phyloP scores from a whole-genome alignment of 2,113 vertebrate species.

The Monopterus albus region DNA sequence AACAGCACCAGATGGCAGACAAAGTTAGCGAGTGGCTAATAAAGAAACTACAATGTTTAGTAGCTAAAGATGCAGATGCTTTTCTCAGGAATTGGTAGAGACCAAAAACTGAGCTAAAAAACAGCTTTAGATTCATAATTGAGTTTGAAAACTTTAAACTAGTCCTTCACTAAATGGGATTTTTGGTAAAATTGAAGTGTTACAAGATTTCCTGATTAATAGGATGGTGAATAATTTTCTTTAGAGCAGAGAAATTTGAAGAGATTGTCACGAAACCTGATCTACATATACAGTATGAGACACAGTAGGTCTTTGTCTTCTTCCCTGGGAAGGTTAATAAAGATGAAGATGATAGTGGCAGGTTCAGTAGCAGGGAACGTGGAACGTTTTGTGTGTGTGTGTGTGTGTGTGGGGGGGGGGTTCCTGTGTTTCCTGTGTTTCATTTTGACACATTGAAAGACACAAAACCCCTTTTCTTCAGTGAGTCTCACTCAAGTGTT shows the following conservation, averaged over 20 bases:
- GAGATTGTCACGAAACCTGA: neutral
- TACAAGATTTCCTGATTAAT: too few relatives aligned
- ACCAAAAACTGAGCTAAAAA: too few relatives aligned
- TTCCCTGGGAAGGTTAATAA: conserved; percentile 26
- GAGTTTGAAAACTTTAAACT: neutral
- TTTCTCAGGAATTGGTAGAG: too few relatives aligned
- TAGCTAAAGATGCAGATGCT: too few relatives aligned
- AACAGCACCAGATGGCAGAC: too few relatives aligned
- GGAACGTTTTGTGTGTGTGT: neutral
- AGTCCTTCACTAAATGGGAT: neutral
- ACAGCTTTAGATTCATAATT: too few relatives aligned
- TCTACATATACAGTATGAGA: neutral
- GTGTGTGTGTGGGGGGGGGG: too few relatives aligned
- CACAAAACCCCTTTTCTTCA: conserved; percentile 49
- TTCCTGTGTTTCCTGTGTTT: conserved; percentile 44
- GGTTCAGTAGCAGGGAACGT: conserved; percentile 30
- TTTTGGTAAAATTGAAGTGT: neutral
- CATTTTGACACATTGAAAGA: too few relatives aligned
- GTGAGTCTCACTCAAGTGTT: conserved; percentile 69
- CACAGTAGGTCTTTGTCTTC: neutral
- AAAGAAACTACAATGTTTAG: too few relatives aligned
- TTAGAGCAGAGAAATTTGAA: too few relatives aligned
- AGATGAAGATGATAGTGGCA: conserved; percentile 37
- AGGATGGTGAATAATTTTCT: too few relatives aligned
- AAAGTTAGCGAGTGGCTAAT: neutral